Conservation (phyloP, 2,113 vertebrate species). For the Tragelaphus buxtoni region DNA sequence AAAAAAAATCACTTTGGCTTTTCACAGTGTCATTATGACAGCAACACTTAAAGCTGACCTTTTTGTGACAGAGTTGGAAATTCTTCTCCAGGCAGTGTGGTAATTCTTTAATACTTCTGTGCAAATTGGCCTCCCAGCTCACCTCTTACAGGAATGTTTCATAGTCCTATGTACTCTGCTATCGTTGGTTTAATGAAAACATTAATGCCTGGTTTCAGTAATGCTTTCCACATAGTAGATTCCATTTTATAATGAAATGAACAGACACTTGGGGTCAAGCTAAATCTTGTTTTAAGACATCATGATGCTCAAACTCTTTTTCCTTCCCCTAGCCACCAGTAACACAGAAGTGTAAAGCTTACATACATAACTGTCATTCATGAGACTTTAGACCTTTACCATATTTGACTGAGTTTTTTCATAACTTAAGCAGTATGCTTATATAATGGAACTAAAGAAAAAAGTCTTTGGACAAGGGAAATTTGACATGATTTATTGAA, state of each 20-base stretch:
- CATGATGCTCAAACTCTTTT: neutral
- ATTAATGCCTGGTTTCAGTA: neutral
- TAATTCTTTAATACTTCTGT: neutral
- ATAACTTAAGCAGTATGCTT: neutral
- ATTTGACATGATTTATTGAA: neutral
- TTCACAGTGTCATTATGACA: constrained; percentile 11
- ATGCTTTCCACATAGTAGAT: neutral
- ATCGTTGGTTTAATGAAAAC: neutral
- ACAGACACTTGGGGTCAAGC: neutral
- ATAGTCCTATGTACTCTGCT: neutral
- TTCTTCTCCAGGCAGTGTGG: neutral
- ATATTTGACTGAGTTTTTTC: neutral
- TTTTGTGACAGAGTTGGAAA: neutral
- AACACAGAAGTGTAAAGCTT: neutral
- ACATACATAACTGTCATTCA: neutral
- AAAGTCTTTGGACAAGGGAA: neutral
- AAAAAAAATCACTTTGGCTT: neutral
- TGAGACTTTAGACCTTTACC: neutral
- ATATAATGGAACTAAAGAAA: neutral
- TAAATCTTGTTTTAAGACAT: neutral
- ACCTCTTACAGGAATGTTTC: neutral
- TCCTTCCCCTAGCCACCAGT: neutral
- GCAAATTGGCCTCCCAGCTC: neutral
- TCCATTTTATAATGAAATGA: neutral
- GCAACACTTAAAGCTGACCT: constrained; percentile 4